Evolutionary conservation across 2,113 vertebrate genomes (phyloP), one percentile per base, ranked within the genome.

Genomic region (Pangasianodon gigas): DNA sequence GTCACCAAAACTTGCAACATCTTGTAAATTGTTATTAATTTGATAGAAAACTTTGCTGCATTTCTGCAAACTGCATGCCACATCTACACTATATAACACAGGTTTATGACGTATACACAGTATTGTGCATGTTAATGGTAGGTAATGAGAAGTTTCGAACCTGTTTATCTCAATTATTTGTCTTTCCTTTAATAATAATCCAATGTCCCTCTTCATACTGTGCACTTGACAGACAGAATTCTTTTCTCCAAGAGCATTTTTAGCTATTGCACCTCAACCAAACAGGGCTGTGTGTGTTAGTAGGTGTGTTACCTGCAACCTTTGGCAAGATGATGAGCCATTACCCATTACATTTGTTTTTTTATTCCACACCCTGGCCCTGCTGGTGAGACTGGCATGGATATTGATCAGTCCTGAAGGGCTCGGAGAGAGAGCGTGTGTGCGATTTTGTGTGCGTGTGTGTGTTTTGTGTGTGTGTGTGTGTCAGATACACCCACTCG

Each of bases 371-470:
- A 52, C 44, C 41, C 71, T 81, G 84, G 85, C 81, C 84, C 86
- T 90, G 89, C 87, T 89, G 91, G 87, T 69, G 60, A 84, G 67
- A 90, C n/a, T 82, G 48, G 80, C 48, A 69, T 67, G 67, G 67
- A 79, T 56, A 89, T 75, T 85, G 88, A 91, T 91, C 48, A 75
- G 54, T 37, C 56, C 58, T 91, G 88, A 90, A 65, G 48, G 65
- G 89, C 48, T 41, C 5, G 41, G 74, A 85, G 88, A 84, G n/a
- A 32, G 65, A 69, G 54, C 16, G 29, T 14, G 65, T 14, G 29
- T 14, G 65, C 5, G 65, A 32, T 24, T 10, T 5, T 29, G 29
- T 21, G 32, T 71, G 14, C 37, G 41, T n/a, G 77, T 16, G 14
- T 81, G 77, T 51, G 79, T 37, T 88, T 89, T 81, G 14, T 85